Percentiles rank a stretch among this genome's conserved stretches.
Conservation (phyloP, 1,140 invertebrate species). For the Leptinotarsa defecta region DNA sequence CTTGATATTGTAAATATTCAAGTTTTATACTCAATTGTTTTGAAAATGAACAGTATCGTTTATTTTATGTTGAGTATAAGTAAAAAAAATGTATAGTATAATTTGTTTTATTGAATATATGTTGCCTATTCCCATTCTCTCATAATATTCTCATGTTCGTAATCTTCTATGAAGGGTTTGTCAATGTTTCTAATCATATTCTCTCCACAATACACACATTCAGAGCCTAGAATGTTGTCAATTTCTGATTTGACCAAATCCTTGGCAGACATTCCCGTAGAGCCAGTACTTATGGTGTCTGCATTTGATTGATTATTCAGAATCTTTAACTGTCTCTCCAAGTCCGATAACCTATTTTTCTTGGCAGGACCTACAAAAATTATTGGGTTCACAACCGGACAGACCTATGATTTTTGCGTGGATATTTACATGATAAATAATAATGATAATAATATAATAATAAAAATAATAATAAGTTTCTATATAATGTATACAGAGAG, state of each 20-base stretch:
- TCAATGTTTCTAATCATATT: constrained; percentile 89
- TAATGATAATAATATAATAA: too few species aligned
- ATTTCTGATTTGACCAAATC: constrained; percentile 79
- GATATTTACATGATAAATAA: too few species aligned
- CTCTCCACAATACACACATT: constrained; percentile 93
- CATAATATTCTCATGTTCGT: constrained; percentile 80
- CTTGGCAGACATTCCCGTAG: constrained; percentile 63
- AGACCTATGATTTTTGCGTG: too few species aligned
- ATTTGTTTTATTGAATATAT: neutral
- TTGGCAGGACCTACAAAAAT: constrained; percentile 60
- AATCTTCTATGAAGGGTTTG: constrained; percentile 80
- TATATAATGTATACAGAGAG: too few species aligned
- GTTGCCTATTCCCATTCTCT: constrained; percentile 80
- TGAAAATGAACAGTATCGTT: constrained; percentile 35
- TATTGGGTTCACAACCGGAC: neutral
- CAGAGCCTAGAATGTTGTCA: constrained; percentile 86
- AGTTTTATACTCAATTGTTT: constrained; percentile 39
- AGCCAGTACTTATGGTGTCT: constrained; percentile 61
- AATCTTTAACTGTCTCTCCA: constrained; percentile 68
- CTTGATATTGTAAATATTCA: constrained; percentile 37
- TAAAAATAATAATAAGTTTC: too few species aligned
- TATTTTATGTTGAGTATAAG: constrained; percentile 37
- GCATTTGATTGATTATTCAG: constrained; percentile 54
- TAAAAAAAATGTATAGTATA: constrained; percentile 13
- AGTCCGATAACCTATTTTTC: constrained; percentile 64